Percentiles rank a stretch among this genome's conserved stretches.
Conservation (phyloP, 2,888 invertebrate species). For the Athrips mouffetella region DNA sequence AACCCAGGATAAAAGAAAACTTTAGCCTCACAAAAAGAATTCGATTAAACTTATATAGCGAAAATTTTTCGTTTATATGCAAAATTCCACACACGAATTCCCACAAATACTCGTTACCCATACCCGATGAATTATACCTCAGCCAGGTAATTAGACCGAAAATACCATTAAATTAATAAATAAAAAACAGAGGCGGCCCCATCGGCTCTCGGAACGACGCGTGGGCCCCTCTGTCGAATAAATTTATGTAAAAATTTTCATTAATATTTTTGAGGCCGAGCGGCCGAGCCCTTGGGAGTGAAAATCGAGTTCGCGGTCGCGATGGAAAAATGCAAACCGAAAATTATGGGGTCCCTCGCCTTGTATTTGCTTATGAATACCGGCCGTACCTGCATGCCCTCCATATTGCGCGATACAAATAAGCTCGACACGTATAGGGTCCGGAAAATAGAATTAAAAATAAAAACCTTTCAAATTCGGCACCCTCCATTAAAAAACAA, state of each 20-base stretch:
- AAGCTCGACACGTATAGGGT: conserved; percentile 52
- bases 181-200: conserved; percentile 73
- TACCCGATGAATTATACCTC: conserved; percentile 75
- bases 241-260: conserved; percentile 79
- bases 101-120: conserved; percentile 60
- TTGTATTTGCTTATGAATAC: conserved; percentile 78
- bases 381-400: conserved; percentile 53
- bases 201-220: conserved; percentile 60
- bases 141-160: conserved; percentile 77
- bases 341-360: conserved; percentile 75
- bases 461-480: background rate
- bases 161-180: conserved; percentile 79
- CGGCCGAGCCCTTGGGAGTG: conserved; percentile 75
- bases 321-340: conserved; percentile 79
- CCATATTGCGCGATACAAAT: conserved; percentile 57
- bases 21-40: background rate
- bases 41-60: background rate
- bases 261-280: conserved; percentile 77
- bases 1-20: background rate
- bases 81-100: conserved; percentile 48
- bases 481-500: conserved; percentile 40
- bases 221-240: conserved; percentile 74
- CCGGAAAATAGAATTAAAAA: conserved; percentile 64
- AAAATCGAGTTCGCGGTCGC: conserved; percentile 76
- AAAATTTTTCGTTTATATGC: conserved; percentile 26